Evolutionary conservation across 1,140 invertebrate species (phyloP).

Genomic region (Trichonephila clavipes): DNA sequence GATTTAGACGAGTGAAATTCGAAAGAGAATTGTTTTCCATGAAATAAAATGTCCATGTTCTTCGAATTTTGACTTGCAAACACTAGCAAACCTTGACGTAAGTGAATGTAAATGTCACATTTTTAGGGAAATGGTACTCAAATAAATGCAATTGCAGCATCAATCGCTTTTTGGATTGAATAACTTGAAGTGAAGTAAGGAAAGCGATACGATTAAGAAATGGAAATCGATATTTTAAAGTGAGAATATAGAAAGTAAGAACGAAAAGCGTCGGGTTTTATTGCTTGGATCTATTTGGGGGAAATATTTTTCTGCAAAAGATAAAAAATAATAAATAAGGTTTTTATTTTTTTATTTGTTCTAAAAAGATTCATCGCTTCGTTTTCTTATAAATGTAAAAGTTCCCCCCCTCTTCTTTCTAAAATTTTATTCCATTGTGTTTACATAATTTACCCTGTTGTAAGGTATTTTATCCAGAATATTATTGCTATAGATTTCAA

Average conservation of each 20-base stretch:
- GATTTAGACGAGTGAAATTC: not conserved
- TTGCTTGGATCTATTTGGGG: not conserved
- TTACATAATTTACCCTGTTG: too few species aligned
- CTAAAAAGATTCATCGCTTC: not conserved
- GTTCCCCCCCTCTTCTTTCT: too few species aligned
- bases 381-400: not conserved
- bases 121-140: constrained; percentile 9
- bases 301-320: not conserved
- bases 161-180: not conserved
- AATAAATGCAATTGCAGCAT: constrained; percentile 27
- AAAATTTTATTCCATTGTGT: too few species aligned
- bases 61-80: constrained; percentile 17
- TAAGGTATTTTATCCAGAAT: too few species aligned
- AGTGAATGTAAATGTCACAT: constrained; percentile 9
- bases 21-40: not conserved
- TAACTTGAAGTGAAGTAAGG: not conserved
- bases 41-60: not conserved
- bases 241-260: not conserved
- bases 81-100: not conserved
- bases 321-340: too few species aligned
- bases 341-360: not conserved
- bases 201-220: not conserved
- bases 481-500: too few species aligned
- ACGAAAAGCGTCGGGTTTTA: not conserved
- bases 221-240: constrained; percentile 11